phyloP scores from a whole-genome alignment of 2,888 invertebrate genomes.

The Athetis lepigone region DNA sequence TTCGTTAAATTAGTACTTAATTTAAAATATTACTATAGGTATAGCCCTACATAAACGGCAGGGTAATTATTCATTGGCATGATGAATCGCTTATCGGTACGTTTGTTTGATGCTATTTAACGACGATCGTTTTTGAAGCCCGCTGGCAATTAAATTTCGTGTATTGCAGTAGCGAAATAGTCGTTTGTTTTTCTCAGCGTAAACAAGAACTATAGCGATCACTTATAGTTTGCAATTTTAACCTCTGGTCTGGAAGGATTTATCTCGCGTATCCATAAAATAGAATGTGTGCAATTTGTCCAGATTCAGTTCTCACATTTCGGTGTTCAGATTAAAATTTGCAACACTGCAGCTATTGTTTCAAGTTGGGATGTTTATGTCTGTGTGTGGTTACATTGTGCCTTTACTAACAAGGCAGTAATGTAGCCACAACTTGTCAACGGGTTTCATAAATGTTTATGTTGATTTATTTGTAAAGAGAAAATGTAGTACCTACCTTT shows the following conservation, averaged over 20 bases:
- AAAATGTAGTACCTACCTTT: too few relatives aligned
- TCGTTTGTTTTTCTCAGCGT: too few relatives aligned
- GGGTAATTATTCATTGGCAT: not conserved
- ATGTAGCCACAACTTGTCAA: not conserved
- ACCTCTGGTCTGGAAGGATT: too few relatives aligned
- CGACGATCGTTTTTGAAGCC: too few relatives aligned
- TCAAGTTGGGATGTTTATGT: conserved; percentile 44
- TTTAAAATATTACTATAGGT: conserved; percentile 40
- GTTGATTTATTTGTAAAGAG: too few relatives aligned
- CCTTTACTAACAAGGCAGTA: conserved; percentile 12
- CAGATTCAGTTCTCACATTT: conserved; percentile 11
- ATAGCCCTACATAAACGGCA: conserved; percentile 15
- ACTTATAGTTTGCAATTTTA: too few relatives aligned
- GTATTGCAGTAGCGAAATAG: too few relatives aligned
- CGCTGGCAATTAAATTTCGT: too few relatives aligned
- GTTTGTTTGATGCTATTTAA: too few relatives aligned
- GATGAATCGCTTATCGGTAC: too few relatives aligned
- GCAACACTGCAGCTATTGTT: conserved; percentile 17
- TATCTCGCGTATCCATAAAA: not conserved
- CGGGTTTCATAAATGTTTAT: too few relatives aligned
- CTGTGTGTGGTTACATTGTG: conserved; percentile 25
- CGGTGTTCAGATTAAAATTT: conserved; percentile 28
- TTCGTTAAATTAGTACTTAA: conserved; percentile 27
- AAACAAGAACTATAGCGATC: too few relatives aligned
- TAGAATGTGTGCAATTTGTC: conserved; percentile 1